Evolutionary conservation across 2,888 invertebrate species (phyloP).

Genomic region (Aleiodes testaceus): DNA sequence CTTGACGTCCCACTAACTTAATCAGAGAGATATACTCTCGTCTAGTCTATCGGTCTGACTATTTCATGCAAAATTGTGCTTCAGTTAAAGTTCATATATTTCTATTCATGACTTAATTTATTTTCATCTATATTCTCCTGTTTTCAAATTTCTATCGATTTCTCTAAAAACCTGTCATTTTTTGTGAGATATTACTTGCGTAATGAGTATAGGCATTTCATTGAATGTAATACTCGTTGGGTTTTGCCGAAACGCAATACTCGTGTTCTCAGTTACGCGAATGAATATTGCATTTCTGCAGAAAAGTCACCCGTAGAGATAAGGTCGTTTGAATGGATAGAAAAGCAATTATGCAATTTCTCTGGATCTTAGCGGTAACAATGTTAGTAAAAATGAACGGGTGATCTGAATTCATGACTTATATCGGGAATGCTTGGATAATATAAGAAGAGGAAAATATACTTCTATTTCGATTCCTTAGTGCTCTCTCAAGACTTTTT

Average conservation of each 20-base stretch:
- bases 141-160: neutral
- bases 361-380: neutral
- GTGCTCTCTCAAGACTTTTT: neutral
- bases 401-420: no score
- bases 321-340: slow-evolving; percentile 1
- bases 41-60: neutral
- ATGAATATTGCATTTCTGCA: slow-evolving; percentile 58
- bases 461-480: neutral
- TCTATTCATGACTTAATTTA: neutral
- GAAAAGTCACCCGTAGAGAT: slow-evolving; percentile 25
- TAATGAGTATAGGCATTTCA: slow-evolving; percentile 46
- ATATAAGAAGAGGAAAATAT: no score
- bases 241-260: slow-evolving; percentile 55
- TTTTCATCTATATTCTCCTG: neutral
- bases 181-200: slow-evolving; percentile 46
- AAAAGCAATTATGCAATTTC: slow-evolving; percentile 1
- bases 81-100: no score
- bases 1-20: no score
- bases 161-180: neutral
- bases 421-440: no score
- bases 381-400: neutral
- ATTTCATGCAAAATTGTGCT: neutral
- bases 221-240: slow-evolving; percentile 35
- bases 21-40: no score
- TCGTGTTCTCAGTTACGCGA: slow-evolving; percentile 52